Conservation (phyloP, 2,797 vertebrate species). For the Sebastolobus alascanus region DNA sequence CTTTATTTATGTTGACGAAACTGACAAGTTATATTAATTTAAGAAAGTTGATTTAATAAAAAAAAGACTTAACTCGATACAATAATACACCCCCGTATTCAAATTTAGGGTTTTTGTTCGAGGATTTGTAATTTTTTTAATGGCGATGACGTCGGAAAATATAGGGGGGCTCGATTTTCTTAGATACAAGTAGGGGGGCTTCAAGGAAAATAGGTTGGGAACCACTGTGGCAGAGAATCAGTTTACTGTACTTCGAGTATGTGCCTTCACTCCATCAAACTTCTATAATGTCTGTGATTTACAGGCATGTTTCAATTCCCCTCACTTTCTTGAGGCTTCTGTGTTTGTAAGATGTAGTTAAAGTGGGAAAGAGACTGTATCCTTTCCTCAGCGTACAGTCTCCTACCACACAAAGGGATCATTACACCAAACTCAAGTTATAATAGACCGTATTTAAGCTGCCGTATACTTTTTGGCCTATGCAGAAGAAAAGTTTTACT, state of each 20-base stretch:
- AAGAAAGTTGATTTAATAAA: no score
- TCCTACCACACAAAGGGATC: slow-evolving; percentile 12
- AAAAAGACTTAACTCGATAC: no score
- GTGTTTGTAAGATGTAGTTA: slow-evolving; percentile 29
- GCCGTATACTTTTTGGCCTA: not conserved
- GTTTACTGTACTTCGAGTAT: slow-evolving; percentile 9
- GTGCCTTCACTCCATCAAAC: not conserved
- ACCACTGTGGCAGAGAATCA: not conserved
- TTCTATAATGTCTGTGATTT: not conserved
- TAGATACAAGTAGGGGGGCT: no score
- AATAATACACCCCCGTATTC: no score
- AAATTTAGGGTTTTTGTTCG: no score
- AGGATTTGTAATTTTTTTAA: no score
- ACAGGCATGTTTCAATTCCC: slow-evolving; percentile 6
- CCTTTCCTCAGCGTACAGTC: slow-evolving; percentile 6
- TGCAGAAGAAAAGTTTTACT: not conserved
- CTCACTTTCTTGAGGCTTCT: slow-evolving; percentile 6
- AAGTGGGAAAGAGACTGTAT: slow-evolving; percentile 1
- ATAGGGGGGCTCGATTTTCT: no score
- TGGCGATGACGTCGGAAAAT: no score
- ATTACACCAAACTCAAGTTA: slow-evolving; percentile 19
- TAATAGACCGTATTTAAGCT: slow-evolving; percentile 10
- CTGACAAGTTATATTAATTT: no score
- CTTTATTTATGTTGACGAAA: no score
- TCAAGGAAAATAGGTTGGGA: no score